A percentile compares a stretch with the other conserved stretches of the same genome.
Evolutionary conservation across 2,113 vertebrate genomes (phyloP).

Genomic region (Dascyllus trimaculatus): DNA sequence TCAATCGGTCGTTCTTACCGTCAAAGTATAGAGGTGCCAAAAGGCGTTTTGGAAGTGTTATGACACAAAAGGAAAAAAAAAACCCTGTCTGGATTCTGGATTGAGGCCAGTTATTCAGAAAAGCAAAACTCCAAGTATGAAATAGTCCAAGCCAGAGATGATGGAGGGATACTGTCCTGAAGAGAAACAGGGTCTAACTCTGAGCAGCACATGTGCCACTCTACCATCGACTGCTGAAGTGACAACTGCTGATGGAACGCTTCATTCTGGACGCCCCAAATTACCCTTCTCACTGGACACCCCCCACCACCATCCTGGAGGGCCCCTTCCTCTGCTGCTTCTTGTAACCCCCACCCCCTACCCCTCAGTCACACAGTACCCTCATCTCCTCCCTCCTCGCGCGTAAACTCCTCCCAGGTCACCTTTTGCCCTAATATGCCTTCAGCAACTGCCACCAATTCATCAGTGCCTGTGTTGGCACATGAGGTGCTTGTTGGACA

Average conservation of each 20-base stretch:
- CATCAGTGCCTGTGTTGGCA: constrained; percentile 76
- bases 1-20: constrained; percentile 65
- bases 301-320: constrained; percentile 8
- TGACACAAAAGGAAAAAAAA: not conserved
- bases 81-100: constrained; percentile 4
- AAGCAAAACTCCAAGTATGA: constrained; percentile 4
- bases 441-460: constrained; percentile 85
- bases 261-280: constrained; percentile 64
- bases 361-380: not conserved
- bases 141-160: constrained; percentile 59
- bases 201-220: constrained; percentile 66
- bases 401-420: constrained; percentile 66
- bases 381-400: not conserved
- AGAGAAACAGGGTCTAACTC: constrained; percentile 22
- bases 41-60: constrained; percentile 7
- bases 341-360: constrained; percentile 29
- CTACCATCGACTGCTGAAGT: constrained; percentile 56
- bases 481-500: constrained; percentile 45
- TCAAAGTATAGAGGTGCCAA: constrained; percentile 47
- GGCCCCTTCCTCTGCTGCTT: constrained; percentile 33
- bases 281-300: constrained; percentile 55
- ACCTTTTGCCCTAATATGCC: constrained; percentile 85
- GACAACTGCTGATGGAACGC: constrained; percentile 76
- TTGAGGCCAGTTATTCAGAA: constrained; percentile 17
- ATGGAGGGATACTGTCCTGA: constrained; percentile 42